Conservation (phyloP, 2,888 invertebrate species). For the Spilarctia lutea region DNA sequence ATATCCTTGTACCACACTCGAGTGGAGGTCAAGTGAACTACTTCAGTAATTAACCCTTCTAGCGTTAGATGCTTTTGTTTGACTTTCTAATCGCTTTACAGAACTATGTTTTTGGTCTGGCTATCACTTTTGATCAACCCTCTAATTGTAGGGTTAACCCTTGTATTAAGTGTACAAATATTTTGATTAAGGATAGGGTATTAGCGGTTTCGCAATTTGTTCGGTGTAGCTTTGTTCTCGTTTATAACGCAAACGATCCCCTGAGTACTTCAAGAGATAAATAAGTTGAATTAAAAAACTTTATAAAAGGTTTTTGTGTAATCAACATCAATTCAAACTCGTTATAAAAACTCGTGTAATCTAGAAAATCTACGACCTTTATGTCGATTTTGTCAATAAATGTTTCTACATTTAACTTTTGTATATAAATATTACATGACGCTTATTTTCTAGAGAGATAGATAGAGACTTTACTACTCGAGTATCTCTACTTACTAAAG, state of each 20-base stretch:
- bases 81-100: conserved; percentile 62
- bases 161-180: conserved; percentile 46
- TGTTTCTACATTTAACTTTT: too few relatives aligned
- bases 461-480: too few relatives aligned
- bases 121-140: conserved; percentile 42
- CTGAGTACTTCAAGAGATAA: neutral
- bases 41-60: conserved; percentile 59
- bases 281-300: conserved; percentile 10
- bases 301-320: neutral
- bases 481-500: too few relatives aligned
- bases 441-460: too few relatives aligned
- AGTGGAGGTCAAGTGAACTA: conserved; percentile 45
- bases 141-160: conserved; percentile 44
- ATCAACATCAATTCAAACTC: neutral
- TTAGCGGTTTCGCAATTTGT: conserved; percentile 23
- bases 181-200: conserved; percentile 40
- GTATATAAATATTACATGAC: too few relatives aligned
- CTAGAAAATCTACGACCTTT: neutral
- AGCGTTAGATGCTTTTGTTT: conserved; percentile 57
- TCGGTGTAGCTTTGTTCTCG: conserved; percentile 22
- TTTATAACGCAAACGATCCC: conserved; percentile 4
- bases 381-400: neutral
- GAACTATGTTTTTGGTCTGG: conserved; percentile 53
- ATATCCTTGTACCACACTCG: conserved; percentile 33
- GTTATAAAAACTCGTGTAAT: neutral